Evolutionary conservation across 2,113 vertebrate genomes (phyloP).

Genomic region (Rutilus rutilus): DNA sequence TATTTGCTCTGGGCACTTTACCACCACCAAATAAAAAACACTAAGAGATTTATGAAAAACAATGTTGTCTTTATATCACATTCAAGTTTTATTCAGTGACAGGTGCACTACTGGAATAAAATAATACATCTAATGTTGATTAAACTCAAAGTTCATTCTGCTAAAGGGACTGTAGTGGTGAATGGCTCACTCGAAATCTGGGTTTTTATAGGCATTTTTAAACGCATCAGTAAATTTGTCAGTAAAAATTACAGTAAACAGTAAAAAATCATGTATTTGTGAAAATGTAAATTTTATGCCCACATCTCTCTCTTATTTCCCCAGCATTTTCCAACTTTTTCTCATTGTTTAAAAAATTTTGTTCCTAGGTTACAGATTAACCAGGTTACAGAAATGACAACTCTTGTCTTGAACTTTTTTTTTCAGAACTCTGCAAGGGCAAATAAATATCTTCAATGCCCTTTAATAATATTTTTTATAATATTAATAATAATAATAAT

Average conservation of each 20-base stretch:
- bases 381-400: background rate
- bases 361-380: background rate
- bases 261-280: no score
- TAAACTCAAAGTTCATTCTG: background rate
- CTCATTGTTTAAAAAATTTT: background rate
- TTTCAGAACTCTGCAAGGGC: no score
- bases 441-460: no score
- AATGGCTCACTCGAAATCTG: background rate
- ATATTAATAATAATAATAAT: background rate
- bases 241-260: no score
- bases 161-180: background rate
- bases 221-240: background rate
- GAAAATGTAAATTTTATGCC: background rate
- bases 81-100: background rate
- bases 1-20: constrained; percentile 35
- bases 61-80: background rate
- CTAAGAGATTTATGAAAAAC: constrained; percentile 12
- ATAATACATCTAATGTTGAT: background rate
- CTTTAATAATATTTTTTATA: no score
- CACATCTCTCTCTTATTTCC: background rate
- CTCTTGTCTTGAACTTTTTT: no score
- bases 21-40: background rate
- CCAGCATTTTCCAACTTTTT: background rate
- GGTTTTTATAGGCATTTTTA: background rate
- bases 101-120: background rate